Base-by-base conservation (phyloP, 2,797 vertebrate genomes). In the Glyptemys insculpta region DNA sequence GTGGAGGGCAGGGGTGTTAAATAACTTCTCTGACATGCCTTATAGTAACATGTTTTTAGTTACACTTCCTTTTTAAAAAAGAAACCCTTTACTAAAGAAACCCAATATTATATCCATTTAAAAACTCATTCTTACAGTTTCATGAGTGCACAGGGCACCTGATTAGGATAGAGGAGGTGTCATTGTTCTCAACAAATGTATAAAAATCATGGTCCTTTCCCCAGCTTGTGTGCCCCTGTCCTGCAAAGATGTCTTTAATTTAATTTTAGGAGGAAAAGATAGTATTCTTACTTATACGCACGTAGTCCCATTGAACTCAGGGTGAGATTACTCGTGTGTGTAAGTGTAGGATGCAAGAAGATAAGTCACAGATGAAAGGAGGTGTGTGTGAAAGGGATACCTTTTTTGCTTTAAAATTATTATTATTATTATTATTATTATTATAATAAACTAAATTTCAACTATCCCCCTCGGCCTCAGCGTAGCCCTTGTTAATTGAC, bases 181-280 rank as follows among this genome's bases (percentile, higher is more conserved):
- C 85, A 47, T 10, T 86, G 86, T 0, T 12, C 2, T 31, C 19
- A 25, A 0, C 0, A 2, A 87, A 44, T 5, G 2, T 3, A 2
- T 57, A 8, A 6, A 82, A 74, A 93, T n/a, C 34, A 41, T 0
- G 2, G 1, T 37, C 74, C 44, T 0, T 54, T 85, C 59, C 34
- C 11, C 27, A 93, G 37, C 91, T 53, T 72, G n/a, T 72, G 65
- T 21, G 37, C n/a, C 65, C 65, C n/a, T 12, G 23, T 41, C n/a
- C n/a, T 72, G 19, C n/a, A 23, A 72, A 41, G 37, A 72, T 72
- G 34, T 65, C 7, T n/a, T 68, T 68, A 37, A 31, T 44, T 74
- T 81, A 59, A 91, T 86, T 57, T 91, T 47, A 19, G 56, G 21
- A 82, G 27, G 56, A 95, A 81, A 74, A 50, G 44, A 44, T 5